Percentiles rank a stretch among this genome's conserved stretches.
Conservation (phyloP, 2,797 vertebrate genomes). For the Sphaeramia orbicularis region DNA sequence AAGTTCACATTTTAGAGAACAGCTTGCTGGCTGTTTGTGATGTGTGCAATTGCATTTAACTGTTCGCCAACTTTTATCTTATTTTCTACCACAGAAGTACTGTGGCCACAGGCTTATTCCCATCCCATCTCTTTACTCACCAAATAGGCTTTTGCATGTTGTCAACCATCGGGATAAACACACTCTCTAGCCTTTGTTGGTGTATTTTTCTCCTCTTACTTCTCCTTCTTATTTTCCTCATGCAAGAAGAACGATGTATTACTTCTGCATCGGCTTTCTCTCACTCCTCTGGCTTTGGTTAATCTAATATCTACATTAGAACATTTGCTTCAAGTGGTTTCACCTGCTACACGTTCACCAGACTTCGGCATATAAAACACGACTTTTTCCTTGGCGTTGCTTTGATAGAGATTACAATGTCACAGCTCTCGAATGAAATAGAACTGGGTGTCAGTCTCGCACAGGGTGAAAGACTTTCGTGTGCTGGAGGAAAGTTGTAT, state of each 20-base stretch:
- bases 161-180: slow-evolving; percentile 42
- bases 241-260: slow-evolving; percentile 9
- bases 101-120: slow-evolving; percentile 66
- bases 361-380: slow-evolving; percentile 25
- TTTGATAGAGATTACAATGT: slow-evolving; percentile 60
- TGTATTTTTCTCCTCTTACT: slow-evolving; percentile 3
- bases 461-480: slow-evolving; percentile 81
- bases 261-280: slow-evolving; percentile 11
- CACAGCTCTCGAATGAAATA: slow-evolving; percentile 62
- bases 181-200: slow-evolving; percentile 21
- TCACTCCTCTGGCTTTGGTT: slow-evolving; percentile 22
- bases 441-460: slow-evolving; percentile 75
- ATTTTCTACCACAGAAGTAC: slow-evolving; percentile 61
- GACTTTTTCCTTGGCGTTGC: slow-evolving; percentile 46
- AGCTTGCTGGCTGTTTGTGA: slow-evolving; percentile 54
- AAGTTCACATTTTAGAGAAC: slow-evolving; percentile 54
- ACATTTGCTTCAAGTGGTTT: slow-evolving; percentile 42
- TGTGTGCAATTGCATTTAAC: slow-evolving; percentile 80
- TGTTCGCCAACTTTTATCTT: slow-evolving; percentile 70
- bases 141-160: slow-evolving; percentile 45
- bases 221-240: slow-evolving; percentile 7
- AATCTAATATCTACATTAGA: slow-evolving; percentile 25
- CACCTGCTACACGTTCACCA: slow-evolving; percentile 49
- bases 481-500: slow-evolving; percentile 65
- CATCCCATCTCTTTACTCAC: slow-evolving; percentile 46